Percentiles rank a stretch among this genome's conserved stretches.
These are phyloP conservation scores for Meriones psammophilus DNA, from an alignment of 2,797 vertebrate genomes.

Conservation along the genomic window DNA sequence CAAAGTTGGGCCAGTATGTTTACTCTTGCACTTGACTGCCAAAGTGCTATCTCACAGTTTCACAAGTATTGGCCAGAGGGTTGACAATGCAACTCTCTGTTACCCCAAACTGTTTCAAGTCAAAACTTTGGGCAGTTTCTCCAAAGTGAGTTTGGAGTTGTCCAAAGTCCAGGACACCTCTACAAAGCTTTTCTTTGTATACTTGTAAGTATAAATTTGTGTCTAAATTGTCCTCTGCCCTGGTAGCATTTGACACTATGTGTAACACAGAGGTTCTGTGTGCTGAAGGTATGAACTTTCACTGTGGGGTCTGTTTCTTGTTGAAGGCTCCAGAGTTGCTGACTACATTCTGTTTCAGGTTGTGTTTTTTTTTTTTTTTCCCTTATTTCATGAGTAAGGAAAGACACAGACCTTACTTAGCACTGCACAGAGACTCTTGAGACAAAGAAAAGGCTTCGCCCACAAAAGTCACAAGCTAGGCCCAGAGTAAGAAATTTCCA, in stretches of 20 bases:
- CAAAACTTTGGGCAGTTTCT: background rate
- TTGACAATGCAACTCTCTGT: background rate
- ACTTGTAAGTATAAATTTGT: slow-evolving; percentile 6
- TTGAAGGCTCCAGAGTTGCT: slow-evolving; percentile 52
- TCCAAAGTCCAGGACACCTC: slow-evolving; percentile 4
- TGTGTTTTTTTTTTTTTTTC: background rate
- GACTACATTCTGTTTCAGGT: slow-evolving; percentile 48
- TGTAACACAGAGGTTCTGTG: background rate
- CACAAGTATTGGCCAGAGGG: background rate
- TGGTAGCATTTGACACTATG: slow-evolving; percentile 25
- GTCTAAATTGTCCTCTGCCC: slow-evolving; percentile 43
- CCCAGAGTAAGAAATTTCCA: background rate
- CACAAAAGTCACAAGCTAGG: background rate
- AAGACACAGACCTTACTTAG: slow-evolving; percentile 22
- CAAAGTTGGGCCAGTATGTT: background rate
- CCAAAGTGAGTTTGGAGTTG: slow-evolving; percentile 37
- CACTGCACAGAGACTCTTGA: background rate
- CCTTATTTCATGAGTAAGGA: slow-evolving; percentile 40
- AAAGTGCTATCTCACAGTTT: background rate
- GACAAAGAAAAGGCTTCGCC: slow-evolving; percentile 26
- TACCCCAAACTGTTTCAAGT: background rate
- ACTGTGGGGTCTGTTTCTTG: slow-evolving; percentile 58
- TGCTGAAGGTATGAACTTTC: slow-evolving; percentile 17
- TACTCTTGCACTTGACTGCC: slow-evolving; percentile 2
- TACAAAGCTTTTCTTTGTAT: background rate